These are phyloP conservation scores for Pseudopodoces humilis DNA, from an alignment of 2,113 vertebrate genomes.

Conservation along the genomic window DNA sequence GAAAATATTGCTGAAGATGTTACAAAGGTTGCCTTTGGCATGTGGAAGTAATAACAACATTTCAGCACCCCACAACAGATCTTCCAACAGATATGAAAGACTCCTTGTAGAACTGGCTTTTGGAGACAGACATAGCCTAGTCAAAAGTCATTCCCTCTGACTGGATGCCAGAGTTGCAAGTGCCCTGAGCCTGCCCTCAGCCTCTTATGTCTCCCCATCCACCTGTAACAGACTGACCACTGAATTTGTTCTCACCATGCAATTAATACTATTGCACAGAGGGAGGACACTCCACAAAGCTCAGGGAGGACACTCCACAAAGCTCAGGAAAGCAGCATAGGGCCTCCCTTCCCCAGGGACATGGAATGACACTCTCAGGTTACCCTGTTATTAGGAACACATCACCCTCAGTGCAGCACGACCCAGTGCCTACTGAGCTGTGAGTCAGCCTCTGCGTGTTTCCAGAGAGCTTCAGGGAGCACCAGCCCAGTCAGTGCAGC, in stretches of 20 bases:
- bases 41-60: background rate
- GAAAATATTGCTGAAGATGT: background rate
- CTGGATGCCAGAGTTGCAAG: background rate
- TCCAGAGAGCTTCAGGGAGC: background rate
- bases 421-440: background rate
- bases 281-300: background rate
- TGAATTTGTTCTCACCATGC: background rate
- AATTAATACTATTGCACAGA: background rate
- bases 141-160: background rate
- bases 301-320: background rate
- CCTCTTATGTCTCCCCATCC: background rate
- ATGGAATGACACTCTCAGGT: background rate
- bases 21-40: background rate
- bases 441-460: background rate
- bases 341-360: background rate
- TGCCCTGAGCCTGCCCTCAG: background rate
- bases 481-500: rapidly evolving
- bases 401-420: rapidly evolving
- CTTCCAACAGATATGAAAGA: background rate
- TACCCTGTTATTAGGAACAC: background rate
- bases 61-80: background rate
- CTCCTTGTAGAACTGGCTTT: background rate
- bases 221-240: background rate
- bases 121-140: background rate
- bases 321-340: background rate